Base-by-base conservation (phyloP, 2,113 vertebrate species). In the Leiothrix lutea region DNA sequence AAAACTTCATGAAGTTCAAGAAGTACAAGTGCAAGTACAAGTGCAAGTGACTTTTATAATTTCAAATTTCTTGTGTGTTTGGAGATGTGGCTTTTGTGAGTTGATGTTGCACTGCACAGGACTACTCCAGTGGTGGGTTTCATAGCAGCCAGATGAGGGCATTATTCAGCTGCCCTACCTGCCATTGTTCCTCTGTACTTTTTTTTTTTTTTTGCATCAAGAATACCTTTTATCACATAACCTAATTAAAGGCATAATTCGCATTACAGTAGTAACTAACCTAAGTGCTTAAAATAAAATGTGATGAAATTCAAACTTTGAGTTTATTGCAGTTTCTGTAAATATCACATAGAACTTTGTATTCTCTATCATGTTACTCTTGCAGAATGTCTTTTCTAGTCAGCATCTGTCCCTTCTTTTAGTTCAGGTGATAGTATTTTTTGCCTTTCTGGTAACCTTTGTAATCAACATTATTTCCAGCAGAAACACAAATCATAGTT, bases 31-130 rank as follows among this genome's bases (percentile, higher is more conserved):
- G 3, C 22, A 33, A 31, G 8, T 3, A 24, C 13, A 60, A 66
- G 19, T 17, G 3, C 22, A 33, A 31, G 8, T n/a, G n/a, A n/a
- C n/a, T n/a, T n/a, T n/a, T n/a, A n/a, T n/a, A n/a, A n/a, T n/a
- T n/a, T n/a, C n/a, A n/a, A n/a, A n/a, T 58, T 6, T 51, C 36
- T 50, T 40, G 5, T 11, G 11, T 9, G 13, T 6, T n/a, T n/a
- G 12, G 20, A 70, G 19, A 26, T 28, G 35, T 29, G 31, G 4
- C 12, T 79, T 86, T 48, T 35, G 14, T 6, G 25, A 5, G 4
- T 12, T 35, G 21, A 31, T 22, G 9, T 23, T 1, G 0, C 13
- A 4, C 4, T 62, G 12, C 3, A 2, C 11, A 28, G 12, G 8
- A 5, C 8, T 62, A 6, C 40, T 61, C 6, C 16, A 54, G 7